Evolutionary conservation across 2,888 invertebrate genomes (phyloP), one percentile per base, ranked within the genome.

Genomic region (Epinotia ramella): DNA sequence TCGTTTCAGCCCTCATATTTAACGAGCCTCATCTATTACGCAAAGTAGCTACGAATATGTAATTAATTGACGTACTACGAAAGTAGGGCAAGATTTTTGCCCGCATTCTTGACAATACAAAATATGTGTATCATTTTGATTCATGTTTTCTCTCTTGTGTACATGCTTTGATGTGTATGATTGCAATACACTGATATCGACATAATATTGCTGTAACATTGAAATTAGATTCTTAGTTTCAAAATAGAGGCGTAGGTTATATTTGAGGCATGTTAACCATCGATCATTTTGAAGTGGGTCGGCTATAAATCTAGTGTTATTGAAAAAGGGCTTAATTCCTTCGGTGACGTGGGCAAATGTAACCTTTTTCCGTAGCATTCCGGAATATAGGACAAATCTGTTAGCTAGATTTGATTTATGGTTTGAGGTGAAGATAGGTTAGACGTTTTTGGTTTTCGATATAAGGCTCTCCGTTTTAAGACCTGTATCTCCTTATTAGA

Each of bases 271-370:
- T 13, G 40, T 40, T 7, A 9, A 7, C 44, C 44, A 69, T 69
- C 69, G 59, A 69, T 69, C 69, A 69, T 16, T 12, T 69, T 59
- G 46, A 69, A 40, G 59, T 16, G 59, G 68, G 68, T 69, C n/a
- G 40, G 57, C 24, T 44, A 59, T 68, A 69, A 59, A 69, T 59
- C 59, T 59, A 69, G 16, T 59, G 44, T 16, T 9, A 4, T 16
- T 9, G 16, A 46, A 24, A 69, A 59, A 69, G 44, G 59, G 57
- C 69, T 6, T 60, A 69, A 46, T 59, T n/a, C n/a, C 69, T 16
- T 59, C 59, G 57, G n/a, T 66, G 24, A 46, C 13, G 11, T 46
- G 24, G 46, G 24, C 24, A 60, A 46, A 59, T 46, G 40, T 40
- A 24, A 44, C 46, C 16, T 44, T 69, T 69, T 69, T 16, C 13